These are phyloP conservation scores for Ailuropoda melanoleuca DNA, from an alignment of 2,113 vertebrate species.

Conservation along the genomic window DNA sequence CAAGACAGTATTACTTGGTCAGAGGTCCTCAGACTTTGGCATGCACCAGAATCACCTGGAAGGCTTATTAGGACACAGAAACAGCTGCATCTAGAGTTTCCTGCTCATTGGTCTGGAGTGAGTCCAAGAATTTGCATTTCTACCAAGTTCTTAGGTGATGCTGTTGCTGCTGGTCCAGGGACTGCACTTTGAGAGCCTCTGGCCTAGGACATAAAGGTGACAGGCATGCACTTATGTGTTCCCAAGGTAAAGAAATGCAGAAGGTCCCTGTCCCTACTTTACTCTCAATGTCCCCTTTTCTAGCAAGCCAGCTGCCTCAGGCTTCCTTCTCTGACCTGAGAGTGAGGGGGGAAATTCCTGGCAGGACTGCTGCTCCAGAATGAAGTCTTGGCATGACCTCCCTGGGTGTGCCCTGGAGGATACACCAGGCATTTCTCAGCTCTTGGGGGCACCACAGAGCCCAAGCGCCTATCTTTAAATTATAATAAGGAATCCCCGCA, in stretches of 20 bases:
- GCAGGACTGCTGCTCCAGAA: not conserved
- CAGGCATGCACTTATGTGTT: rapidly evolving
- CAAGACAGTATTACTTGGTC: rapidly evolving
- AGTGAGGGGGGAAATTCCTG: not conserved
- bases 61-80: not conserved
- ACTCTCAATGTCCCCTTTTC: not conserved
- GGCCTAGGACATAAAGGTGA: not conserved
- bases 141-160: not conserved
- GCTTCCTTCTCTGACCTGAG: not conserved
- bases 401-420: not conserved
- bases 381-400: not conserved
- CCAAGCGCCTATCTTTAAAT: not conserved
- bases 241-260: not conserved
- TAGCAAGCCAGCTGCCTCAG: not conserved
- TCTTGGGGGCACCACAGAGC: not conserved
- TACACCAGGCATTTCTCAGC: not conserved
- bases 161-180: not conserved
- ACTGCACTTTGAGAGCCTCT: not conserved
- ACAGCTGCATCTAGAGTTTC: not conserved
- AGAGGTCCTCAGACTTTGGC: not conserved
- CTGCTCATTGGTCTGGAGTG: not conserved
- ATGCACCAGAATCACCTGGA: not conserved
- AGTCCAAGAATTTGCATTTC: not conserved
- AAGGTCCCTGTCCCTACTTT: rapidly evolving
- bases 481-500: not conserved